These are phyloP conservation scores for Melanchra persicariae DNA, from an alignment of 2,888 invertebrate species.

Conservation along the genomic window DNA sequence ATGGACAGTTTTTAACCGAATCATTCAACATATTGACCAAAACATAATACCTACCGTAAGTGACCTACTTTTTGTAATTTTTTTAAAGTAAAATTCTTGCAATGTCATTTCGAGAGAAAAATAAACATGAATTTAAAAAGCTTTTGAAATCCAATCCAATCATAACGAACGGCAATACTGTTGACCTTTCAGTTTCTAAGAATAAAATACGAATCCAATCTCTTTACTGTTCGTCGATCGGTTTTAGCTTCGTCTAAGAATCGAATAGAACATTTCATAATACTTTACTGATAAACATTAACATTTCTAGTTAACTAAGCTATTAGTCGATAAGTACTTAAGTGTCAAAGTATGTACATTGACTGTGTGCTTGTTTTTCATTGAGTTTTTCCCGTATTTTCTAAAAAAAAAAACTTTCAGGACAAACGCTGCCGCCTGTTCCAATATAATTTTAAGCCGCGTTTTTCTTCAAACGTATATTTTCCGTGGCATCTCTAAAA, in stretches of 20 bases:
- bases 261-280: background rate
- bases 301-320: background rate
- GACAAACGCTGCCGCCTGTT: slow-evolving; percentile 15
- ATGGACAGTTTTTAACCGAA: background rate
- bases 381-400: background rate
- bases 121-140: slow-evolving; percentile 6
- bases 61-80: background rate
- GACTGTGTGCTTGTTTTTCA: background rate
- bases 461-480: slow-evolving; percentile 38
- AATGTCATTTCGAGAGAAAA: background rate
- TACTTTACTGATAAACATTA: background rate
- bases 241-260: background rate
- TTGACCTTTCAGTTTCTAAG: background rate
- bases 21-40: background rate
- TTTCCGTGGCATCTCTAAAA: slow-evolving; percentile 51
- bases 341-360: too few species aligned
- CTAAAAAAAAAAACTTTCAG: background rate
- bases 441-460: slow-evolving; percentile 31
- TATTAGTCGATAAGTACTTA: background rate
- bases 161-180: background rate
- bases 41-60: background rate
- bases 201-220: slow-evolving; percentile 4
- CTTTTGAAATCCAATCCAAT: background rate
- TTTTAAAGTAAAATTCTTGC: background rate
- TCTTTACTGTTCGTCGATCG: background rate